Evolutionary conservation across 1,140 invertebrate genomes (phyloP), one percentile per base, ranked within the genome.

Genomic region (Plutomurus gul): DNA sequence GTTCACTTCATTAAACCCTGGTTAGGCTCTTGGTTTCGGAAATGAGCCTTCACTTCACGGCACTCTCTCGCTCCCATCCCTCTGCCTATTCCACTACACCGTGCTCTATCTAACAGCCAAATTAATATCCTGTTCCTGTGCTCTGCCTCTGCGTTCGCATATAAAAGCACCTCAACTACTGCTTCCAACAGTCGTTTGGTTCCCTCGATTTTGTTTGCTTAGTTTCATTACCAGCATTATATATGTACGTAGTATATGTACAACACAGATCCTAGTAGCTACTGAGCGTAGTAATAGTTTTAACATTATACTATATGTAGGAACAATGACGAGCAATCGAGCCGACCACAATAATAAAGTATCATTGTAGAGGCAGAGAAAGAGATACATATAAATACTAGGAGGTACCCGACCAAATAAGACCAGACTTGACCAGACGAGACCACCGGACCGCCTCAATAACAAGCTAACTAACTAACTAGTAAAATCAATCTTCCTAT

Each of bases 1-100:
- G 56, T 51, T 65, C 77, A 79, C 77, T 79, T 81, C 80, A 81
- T 81, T 77, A 81, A 75, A 77, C 71, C 70, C 43, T 81, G 75
- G 76, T 72, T 72, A 72, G 37, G 40, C 73, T 75, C 43, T 47
- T 51, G 40, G 47, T 77, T 81, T 81, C 36, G 65, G 73, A 81
- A 81, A 78, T 81, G 80, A 81, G 80, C 76, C 76, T 74, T 77
- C 60, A 74, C 79, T 37, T 43, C 70, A 77, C 75, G 40, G 70
- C 70, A 72, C 70, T 72, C 70, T 72, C 39, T 20, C 25, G 37
- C 70, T 72, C 70, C 70, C 39, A 39, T 20, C 40, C 36, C 36
- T 39, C n/a, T n/a, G n/a, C n/a, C 49, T 25, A 16, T 30, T 3
- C 27, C 18, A 3, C 2, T n/a, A 25, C 49, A 25, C 10, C 49